These are phyloP conservation scores for Acinonyx jubatus DNA, from an alignment of 2,113 vertebrate species.

Conservation along the genomic window DNA sequence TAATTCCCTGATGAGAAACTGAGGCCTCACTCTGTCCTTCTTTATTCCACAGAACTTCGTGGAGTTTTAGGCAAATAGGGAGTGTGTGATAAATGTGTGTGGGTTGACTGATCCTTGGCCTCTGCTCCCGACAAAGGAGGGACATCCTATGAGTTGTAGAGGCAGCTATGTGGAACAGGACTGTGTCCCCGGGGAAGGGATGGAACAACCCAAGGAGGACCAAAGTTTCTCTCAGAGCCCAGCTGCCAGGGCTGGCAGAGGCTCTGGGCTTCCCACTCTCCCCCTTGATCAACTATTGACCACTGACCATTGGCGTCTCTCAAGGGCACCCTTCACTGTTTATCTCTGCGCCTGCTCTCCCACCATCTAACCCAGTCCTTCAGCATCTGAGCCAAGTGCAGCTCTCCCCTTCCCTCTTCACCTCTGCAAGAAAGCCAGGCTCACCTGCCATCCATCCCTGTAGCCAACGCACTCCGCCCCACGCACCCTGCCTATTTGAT, in stretches of 20 bases:
- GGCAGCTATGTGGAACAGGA: not conserved
- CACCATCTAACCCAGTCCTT: not conserved
- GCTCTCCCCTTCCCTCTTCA: not conserved
- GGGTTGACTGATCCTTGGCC: too few species aligned
- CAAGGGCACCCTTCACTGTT: not conserved
- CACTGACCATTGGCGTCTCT: not conserved
- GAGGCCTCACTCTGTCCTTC: not conserved
- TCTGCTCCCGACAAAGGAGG: not conserved
- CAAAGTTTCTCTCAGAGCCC: not conserved
- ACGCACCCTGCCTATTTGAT: not conserved
- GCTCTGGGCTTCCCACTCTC: not conserved
- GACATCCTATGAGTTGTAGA: not conserved
- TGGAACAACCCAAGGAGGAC: not conserved
- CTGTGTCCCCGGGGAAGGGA: not conserved
- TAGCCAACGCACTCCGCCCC: fast-evolving
- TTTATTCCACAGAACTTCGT: not conserved
- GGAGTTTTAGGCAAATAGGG: not conserved
- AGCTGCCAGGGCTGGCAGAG: not conserved
- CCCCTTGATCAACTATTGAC: not conserved
- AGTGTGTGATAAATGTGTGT: not conserved
- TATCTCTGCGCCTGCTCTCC: not conserved
- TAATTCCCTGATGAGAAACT: not conserved
- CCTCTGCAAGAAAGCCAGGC: too few species aligned
- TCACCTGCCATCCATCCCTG: not conserved
- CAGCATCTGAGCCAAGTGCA: not conserved